Base-by-base conservation (phyloP, 2,113 vertebrate species). In the Thunnus thynnus region DNA sequence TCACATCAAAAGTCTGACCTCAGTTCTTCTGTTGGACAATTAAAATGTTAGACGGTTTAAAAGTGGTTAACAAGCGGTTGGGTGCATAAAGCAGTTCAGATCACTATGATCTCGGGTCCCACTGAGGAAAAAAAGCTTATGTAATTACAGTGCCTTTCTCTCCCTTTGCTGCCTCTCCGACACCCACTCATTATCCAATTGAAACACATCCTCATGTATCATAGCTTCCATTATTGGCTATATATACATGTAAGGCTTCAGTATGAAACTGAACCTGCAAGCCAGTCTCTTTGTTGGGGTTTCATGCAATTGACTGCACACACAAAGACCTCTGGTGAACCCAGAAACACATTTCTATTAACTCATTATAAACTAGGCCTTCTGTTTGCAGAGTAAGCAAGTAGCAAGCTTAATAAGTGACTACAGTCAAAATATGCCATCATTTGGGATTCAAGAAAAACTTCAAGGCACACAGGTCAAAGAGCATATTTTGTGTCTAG, bases 181-280 rank as follows among this genome's bases (percentile, higher is more conserved):
- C 86, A 95, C 93, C 94, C 92, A 92, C 88, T 94, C 90, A 94
- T 95, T 95, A 95, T 92, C 86, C 91, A 83, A 86, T 83, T 92
- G 80, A 91, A 94, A 91, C 84, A 88, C 79, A 85, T 89, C 77
- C 80, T 90, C 48, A 25, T 84, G 86, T 85, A 91, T 87, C 72
- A 86, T 73, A 78, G 89, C 67, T 85, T 89, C 76, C 61, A 89
- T 92, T 91, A 87, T 91, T 84, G 47, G 55, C 88, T 90, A 86
- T 90, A 88, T 91, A 93, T 92, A 91, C 72, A 91, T 78, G 57
- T 82, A 76, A 80, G 41, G 48, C 71, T 86, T 76, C 14, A 52
- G 85, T 46, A 54, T 58, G 68, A 89, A 70, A 83, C 65, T 63
- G 58, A 78, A 74, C 57, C 48, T 64, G n/a, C 14, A 56, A 12